Evolutionary conservation across 2,113 vertebrate genomes (phyloP).

Genomic region (Xenotilapia leptura): DNA sequence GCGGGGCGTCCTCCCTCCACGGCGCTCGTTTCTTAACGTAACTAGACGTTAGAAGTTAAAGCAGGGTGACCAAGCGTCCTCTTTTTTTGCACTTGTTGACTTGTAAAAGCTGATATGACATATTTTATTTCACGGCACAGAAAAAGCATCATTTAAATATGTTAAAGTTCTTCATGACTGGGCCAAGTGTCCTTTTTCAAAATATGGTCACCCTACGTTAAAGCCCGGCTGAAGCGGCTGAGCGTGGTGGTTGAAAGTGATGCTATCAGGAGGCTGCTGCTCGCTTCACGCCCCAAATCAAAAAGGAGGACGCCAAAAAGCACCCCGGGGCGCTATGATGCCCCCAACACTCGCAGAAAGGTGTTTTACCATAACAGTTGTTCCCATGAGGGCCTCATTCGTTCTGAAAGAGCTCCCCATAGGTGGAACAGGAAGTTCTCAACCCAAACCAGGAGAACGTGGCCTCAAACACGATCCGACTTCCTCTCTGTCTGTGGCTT

Average conservation of each 20-base stretch:
- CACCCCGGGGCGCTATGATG: neutral
- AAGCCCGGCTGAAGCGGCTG: neutral
- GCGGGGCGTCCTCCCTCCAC: accelerated
- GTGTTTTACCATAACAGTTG: neutral
- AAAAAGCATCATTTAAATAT: neutral
- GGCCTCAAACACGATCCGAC: neutral
- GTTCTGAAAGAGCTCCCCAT: neutral
- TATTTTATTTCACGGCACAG: neutral
- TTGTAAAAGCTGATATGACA: neutral
- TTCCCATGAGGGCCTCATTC: neutral
- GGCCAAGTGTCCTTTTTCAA: accelerated
- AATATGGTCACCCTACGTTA: neutral
- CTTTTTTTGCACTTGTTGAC: neutral
- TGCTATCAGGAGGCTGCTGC: neutral
- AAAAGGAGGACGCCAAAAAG: neutral
- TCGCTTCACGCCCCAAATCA: neutral
- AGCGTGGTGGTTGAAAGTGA: neutral
- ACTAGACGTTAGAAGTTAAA: neutral
- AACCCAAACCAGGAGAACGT: neutral
- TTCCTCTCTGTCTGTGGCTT: neutral
- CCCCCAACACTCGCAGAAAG: too few species aligned
- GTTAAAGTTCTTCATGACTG: neutral
- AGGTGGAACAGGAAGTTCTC: neutral
- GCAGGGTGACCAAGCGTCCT: neutral
- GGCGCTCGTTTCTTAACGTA: neutral